Conservation (phyloP, 1,140 invertebrate genomes). For the Drosophila pachea region DNA sequence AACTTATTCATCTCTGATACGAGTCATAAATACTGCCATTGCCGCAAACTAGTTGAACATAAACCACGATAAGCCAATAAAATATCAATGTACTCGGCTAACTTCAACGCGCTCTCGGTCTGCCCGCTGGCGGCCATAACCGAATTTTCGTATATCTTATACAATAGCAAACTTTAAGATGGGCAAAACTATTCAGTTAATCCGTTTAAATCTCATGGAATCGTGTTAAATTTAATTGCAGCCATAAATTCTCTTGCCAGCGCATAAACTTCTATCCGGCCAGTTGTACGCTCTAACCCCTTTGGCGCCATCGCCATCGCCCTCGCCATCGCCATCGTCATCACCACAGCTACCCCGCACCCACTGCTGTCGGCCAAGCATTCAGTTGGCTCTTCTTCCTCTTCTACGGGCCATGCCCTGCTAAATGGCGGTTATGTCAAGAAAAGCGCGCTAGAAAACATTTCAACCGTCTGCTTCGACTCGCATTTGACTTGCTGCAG, state of each 20-base stretch:
- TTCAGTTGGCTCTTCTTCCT: not conserved
- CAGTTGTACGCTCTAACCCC: conserved; percentile 10
- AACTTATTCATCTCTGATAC: conserved; percentile 26
- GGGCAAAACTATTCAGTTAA: conserved; percentile 70
- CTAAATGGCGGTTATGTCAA: conserved; percentile 39
- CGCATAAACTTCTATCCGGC: conserved; percentile 68
- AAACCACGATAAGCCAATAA: conserved; percentile 66
- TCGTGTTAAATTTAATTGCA: conserved; percentile 76
- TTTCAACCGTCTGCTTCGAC: conserved; percentile 54
- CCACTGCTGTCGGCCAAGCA: conserved; percentile 4
- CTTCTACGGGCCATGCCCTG: not conserved
- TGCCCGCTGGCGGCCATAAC: conserved; percentile 7
- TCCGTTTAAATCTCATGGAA: conserved; percentile 71
- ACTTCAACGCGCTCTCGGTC: not conserved
- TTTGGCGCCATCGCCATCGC: not conserved
- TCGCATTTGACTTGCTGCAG: conserved; percentile 67
- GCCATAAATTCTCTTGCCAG: conserved; percentile 63
- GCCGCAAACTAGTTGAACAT: conserved; percentile 43
- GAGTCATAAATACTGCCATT: conserved; percentile 21
- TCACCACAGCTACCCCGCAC: not conserved
- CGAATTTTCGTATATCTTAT: not conserved
- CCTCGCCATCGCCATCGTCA: too few species aligned
- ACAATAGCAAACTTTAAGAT: conserved; percentile 41
- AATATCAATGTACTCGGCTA: conserved; percentile 64
- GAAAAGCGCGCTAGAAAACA: conserved; percentile 54